Evolutionary conservation across 2,888 invertebrate genomes (phyloP), one percentile per base, ranked within the genome.

Genomic region (Diabrotica balteata): DNA sequence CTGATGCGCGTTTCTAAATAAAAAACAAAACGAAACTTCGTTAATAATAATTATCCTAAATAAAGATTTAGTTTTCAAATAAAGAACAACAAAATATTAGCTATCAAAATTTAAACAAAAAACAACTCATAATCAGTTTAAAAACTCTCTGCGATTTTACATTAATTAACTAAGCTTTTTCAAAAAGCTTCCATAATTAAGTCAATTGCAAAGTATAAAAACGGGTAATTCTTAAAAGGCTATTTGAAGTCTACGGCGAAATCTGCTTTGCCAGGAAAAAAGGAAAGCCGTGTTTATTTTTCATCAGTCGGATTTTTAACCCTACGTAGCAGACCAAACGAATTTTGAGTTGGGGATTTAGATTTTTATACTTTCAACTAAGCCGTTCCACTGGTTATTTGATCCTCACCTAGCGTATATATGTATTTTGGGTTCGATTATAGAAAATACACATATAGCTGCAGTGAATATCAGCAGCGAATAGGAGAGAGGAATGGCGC

Each of bases 291-390:
- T 82, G 82, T 83, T 83, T 82, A 82, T 82, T 82, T 82, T 82
- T 82, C 83, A 83, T 83, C 83, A 82, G 80, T 75, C 78, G 79
- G 80, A 81, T 82, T 82, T 82, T 82, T 81, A 82, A 82, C 82
- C 82, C 82, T 73, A 78, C 67, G 52, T 67, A 78, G 77, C 75
- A 54, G 78, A 68, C 77, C 82, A 78, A 67, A 50, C 42, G 52
- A 57, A 73, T 70, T 73, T 62, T 55, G 71, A 66, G 17, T 10
- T 9, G 8, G 10, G 44, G 63, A 52, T 47, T 32, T 68, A 63
- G 62, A 22, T 51, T 17, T 59, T 52, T 58, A 71, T 46, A 61
- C 9, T 42, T 32, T 17, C 7, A n/a, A 55, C 17, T 11, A 8
- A 43, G 53, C 53, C 73, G 80, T 63, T 8, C 71, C 45, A 63